phyloP scores from a whole-genome alignment of 2,797 vertebrate species.

The Clarias pachynema region DNA sequence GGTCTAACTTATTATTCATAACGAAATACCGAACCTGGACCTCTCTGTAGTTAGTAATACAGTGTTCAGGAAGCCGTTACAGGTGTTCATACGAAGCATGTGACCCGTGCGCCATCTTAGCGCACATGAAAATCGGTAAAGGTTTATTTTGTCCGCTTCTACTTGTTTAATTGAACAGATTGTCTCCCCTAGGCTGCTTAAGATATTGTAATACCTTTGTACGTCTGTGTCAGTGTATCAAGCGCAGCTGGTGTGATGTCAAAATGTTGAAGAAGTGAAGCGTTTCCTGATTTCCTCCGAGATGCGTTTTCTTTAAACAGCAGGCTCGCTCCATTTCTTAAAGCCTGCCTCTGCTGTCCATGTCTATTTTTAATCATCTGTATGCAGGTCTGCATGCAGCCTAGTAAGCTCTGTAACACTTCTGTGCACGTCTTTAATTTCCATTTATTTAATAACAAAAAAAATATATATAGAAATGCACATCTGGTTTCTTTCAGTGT shows the following conservation, averaged over 20 bases:
- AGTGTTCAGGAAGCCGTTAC: background rate
- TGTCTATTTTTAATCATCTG: conserved; percentile 7
- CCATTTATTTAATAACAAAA: background rate
- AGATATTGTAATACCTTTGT: background rate
- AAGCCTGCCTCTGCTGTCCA: background rate
- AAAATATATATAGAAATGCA: background rate
- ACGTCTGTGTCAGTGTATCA: background rate
- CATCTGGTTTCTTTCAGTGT: background rate
- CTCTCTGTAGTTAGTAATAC: background rate
- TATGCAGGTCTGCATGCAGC: background rate
- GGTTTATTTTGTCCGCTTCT: background rate
- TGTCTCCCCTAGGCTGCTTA: background rate
- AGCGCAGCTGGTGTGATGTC: background rate
- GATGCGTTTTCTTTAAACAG: background rate
- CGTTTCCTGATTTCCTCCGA: background rate
- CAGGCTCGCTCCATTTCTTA: background rate
- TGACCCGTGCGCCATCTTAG: background rate
- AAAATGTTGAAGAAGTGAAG: background rate
- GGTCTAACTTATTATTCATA: background rate
- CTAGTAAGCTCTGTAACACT: background rate
- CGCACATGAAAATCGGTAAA: background rate
- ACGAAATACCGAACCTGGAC: background rate
- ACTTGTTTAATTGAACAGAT: background rate
- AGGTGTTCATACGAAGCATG: background rate
- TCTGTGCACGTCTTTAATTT: background rate